Base-by-base conservation (phyloP, 2,113 vertebrate species). In the Pygathrix nemaeus region DNA sequence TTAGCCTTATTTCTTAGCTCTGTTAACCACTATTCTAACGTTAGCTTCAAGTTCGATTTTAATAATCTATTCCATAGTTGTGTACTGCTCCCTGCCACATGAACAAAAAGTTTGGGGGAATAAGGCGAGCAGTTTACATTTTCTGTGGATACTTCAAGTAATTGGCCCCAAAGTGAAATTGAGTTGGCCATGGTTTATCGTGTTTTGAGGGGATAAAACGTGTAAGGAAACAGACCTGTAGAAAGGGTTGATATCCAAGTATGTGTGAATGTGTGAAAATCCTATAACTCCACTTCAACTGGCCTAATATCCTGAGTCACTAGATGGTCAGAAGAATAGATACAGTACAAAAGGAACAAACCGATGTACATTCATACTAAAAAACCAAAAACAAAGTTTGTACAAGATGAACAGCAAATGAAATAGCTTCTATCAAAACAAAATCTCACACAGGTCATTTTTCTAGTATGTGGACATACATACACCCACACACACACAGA, bases 331-430 rank as follows among this genome's bases (percentile, higher is more conserved):
- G 96, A 59, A 93, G 93, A 93, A 94, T 91, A 97, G 98, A 80
- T 90, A 96, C 95, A 96, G 89, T 78, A 97, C 23, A 66, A 92
- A 98, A 97, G 97, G 97, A 97, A 98, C 98, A 98, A 93, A 98
- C 76, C 16, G 95, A 98, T 98, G 98, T 66, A 98, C 97, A 97
- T 98, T 97, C 96, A 98, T 95, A 97, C 98, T 76, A 35, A 84
- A 97, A 64, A 98, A 97, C 91, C 25, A 88, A 98, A 98, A 66
- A 97, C 93, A 98, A 98, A 98, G 92, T 95, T 95, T 82, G 92
- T 97, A 98, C 98, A 97, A 96, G 98, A 94, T 98, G 97, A 97
- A 98, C 97, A 98, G 0, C 75, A 79, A 96, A 98, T 98, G 98
- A 96, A 97, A 95, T 79, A 66, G 97, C 96, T 97, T 96, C 98